These are phyloP conservation scores for Ruditapes philippinarum DNA, from an alignment of 1,140 invertebrate species.

Conservation along the genomic window DNA sequence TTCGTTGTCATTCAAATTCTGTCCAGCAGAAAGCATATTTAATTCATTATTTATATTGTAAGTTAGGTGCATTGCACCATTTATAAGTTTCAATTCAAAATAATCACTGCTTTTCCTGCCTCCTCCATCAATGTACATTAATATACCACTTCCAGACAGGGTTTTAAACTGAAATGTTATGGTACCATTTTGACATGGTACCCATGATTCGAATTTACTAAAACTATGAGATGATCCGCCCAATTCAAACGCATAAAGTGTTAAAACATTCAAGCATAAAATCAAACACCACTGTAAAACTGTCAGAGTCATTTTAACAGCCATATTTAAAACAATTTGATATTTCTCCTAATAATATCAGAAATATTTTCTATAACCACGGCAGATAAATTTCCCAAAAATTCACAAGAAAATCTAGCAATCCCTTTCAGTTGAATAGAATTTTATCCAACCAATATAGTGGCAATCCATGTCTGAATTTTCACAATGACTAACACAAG, in stretches of 20 bases:
- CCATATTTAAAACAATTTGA: not conserved
- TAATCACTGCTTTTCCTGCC: slow-evolving; percentile 94
- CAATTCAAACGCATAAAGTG: slow-evolving; percentile 80
- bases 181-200: slow-evolving; percentile 95
- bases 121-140: slow-evolving; percentile 95
- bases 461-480: not conserved
- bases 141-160: slow-evolving; percentile 96
- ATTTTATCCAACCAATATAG: not conserved
- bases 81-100: slow-evolving; percentile 97
- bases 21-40: slow-evolving; percentile 93
- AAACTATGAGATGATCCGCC: slow-evolving; percentile 95
- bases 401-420: too few relatives aligned
- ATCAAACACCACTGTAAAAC: slow-evolving; percentile 25
- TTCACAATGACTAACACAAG: not conserved
- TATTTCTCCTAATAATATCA: not conserved
- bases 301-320: not conserved
- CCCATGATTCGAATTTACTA: slow-evolving; percentile 97
- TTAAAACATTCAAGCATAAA: slow-evolving; percentile 15
- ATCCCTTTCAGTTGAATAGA: not conserved
- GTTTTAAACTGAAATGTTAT: slow-evolving; percentile 95
- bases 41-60: slow-evolving; percentile 86
- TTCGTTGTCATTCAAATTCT: slow-evolving; percentile 76
- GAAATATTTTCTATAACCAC: not conserved
- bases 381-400: not conserved
- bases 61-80: slow-evolving; percentile 94